Evolutionary conservation across 2,888 invertebrate species (phyloP).

Genomic region (Hyalella azteca): DNA sequence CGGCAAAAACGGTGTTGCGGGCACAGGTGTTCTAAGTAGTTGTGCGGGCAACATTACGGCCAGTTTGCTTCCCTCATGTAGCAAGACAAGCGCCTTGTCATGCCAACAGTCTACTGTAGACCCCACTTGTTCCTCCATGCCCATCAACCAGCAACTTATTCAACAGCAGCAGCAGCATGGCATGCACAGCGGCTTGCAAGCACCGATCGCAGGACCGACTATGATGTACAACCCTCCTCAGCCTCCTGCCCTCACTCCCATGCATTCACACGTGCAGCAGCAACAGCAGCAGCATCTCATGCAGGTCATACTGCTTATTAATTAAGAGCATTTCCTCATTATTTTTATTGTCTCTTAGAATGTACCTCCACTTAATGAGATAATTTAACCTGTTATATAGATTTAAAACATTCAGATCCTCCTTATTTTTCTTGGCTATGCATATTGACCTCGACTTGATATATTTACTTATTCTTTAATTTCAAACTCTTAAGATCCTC

Average conservation of each 20-base stretch:
- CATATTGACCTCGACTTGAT: no score
- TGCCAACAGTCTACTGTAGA: neutral
- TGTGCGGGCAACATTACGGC: neutral
- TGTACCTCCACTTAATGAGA: no score
- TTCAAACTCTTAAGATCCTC: no score
- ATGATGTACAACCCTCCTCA: slow-evolving; percentile 43
- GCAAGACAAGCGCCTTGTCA: neutral
- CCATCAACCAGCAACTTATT: slow-evolving; percentile 32
- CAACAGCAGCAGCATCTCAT: slow-evolving; percentile 63
- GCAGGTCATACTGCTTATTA: no score
- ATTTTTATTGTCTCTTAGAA: no score
- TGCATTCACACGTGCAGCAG: slow-evolving; percentile 62
- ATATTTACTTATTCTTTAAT: no score
- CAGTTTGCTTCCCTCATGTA: neutral
- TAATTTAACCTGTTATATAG: no score
- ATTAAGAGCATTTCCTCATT: no score
- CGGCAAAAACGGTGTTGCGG: neutral
- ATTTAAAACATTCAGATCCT: no score
- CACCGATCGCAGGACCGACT: slow-evolving; percentile 5
- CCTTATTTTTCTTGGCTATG: no score
- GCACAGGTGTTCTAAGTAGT: neutral
- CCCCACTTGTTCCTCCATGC: neutral
- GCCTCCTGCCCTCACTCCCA: slow-evolving; percentile 57
- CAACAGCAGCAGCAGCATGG: slow-evolving; percentile 42
- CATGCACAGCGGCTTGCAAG: neutral